Percentiles rank a stretch among this genome's conserved stretches.
These are phyloP conservation scores for Chloroclysta siterata DNA, from an alignment of 2,888 invertebrate genomes.

Conservation along the genomic window DNA sequence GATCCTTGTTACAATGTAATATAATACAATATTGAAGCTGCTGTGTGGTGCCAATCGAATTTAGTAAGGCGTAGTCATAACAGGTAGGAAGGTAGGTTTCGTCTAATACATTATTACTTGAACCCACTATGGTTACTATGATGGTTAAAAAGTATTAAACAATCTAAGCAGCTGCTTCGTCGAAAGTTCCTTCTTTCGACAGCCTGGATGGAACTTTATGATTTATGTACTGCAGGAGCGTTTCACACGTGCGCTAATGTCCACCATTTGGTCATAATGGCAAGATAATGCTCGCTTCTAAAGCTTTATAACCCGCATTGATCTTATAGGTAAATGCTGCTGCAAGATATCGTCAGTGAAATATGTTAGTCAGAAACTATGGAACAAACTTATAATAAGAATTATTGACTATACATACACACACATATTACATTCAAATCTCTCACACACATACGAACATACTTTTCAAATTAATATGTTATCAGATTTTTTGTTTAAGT, in stretches of 20 bases:
- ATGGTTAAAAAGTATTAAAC: slow-evolving; percentile 14
- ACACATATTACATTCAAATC: too few relatives aligned
- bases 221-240: slow-evolving; percentile 54
- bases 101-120: too few relatives aligned
- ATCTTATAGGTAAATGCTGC: slow-evolving; percentile 28
- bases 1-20: too few relatives aligned
- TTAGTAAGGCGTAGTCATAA: too few relatives aligned
- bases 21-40: too few relatives aligned
- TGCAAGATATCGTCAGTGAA: slow-evolving; percentile 2
- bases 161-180: slow-evolving; percentile 57
- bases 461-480: too few relatives aligned
- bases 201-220: slow-evolving; percentile 66
- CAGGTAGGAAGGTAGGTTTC: too few relatives aligned
- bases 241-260: slow-evolving; percentile 56
- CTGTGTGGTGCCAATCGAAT: too few relatives aligned
- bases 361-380: not conserved
- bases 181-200: slow-evolving; percentile 53
- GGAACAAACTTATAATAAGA: too few relatives aligned
- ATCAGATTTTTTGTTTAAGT: too few relatives aligned
- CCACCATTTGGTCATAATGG: slow-evolving; percentile 59
- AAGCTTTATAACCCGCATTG: slow-evolving; percentile 44
- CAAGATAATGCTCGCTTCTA: slow-evolving; percentile 55
- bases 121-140: not conserved
- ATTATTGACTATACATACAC: too few relatives aligned
- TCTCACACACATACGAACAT: too few relatives aligned